phyloP scores from a whole-genome alignment of 2,797 vertebrate genomes.

The Rhyacichthys aspro region DNA sequence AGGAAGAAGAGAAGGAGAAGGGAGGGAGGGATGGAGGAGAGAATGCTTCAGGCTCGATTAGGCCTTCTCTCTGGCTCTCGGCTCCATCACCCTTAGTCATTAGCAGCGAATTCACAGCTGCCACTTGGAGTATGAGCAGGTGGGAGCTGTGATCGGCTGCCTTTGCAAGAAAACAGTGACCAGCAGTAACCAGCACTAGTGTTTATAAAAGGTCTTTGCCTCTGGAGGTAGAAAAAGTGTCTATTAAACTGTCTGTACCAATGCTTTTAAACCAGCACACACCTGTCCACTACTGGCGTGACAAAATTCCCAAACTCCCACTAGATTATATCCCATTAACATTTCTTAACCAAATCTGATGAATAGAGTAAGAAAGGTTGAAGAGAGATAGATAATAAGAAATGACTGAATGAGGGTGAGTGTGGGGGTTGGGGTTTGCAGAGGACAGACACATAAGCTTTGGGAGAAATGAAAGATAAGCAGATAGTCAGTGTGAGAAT shows the following conservation, averaged over 20 bases:
- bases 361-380: slow-evolving; percentile 2
- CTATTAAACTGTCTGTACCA: too few relatives aligned
- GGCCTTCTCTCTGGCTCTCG: slow-evolving; percentile 58
- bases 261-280: background rate
- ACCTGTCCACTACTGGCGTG: background rate
- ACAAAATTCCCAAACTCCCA: background rate
- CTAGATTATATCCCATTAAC: background rate
- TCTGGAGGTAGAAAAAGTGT: too few relatives aligned
- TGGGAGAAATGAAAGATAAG: slow-evolving; percentile 46
- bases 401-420: slow-evolving; percentile 58
- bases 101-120: slow-evolving; percentile 64
- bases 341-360: background rate
- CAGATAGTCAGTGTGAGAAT: slow-evolving; percentile 47
- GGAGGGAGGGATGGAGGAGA: slow-evolving; percentile 41
- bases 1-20: slow-evolving; percentile 49
- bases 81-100: slow-evolving; percentile 59
- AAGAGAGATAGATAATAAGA: slow-evolving; percentile 30
- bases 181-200: background rate
- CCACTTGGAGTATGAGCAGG: slow-evolving; percentile 55
- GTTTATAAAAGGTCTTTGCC: background rate
- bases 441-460: slow-evolving; percentile 23
- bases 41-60: slow-evolving; percentile 71
- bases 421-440: background rate
- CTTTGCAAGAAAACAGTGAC: slow-evolving; percentile 3
- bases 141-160: slow-evolving; percentile 18